Base-by-base conservation (phyloP, 2,888 invertebrate species). In the Protonemura montana region DNA sequence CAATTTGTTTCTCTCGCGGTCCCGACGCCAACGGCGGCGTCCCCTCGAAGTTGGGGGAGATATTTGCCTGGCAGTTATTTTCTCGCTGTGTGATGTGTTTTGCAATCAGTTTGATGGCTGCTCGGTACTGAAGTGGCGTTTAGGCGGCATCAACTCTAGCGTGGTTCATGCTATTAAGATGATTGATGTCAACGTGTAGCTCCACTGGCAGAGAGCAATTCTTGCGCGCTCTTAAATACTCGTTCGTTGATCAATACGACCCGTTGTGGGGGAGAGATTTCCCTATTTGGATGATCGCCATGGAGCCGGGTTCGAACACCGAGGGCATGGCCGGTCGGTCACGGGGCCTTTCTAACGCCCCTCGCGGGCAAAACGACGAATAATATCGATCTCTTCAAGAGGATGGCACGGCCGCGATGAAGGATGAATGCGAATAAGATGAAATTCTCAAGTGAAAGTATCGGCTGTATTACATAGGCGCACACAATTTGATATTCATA, bases 101-200 rank as follows among this genome's bases (percentile, higher is more conserved):
- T 21, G 59, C 59, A 59, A 59, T 59, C 59, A 59, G 59, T 59
- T 13, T 10, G 59, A 59, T 59, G 59, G 59, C 13, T 3, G 59
- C 59, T 3, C 21, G 59, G 21, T 59, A 59, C 21, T 59, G 59
- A 59, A 59, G 59, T 59, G 59, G 59, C 59, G 59, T 2, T 59
- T 59, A 59, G 59, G 59, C 21, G 59, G 59, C 59, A 59, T 59
- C 16, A 78, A 13, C 25, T 28, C 30, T 29, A 30, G 26, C n/a
- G n/a, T n/a, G 81, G n/a, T 30, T 81, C 13, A 30, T 81, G 81
- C 81, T 30, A 30, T 81, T 81, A 81, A 81, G 3, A 81, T 81
- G 81, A 81, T 81, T 81, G 81, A 81, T 81, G 28, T 21, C 27
- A 6, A n/a, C 30, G 81, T 81, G 81, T 81, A 30, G 35, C 35